phyloP scores from a whole-genome alignment of 2,113 vertebrate species.

The Rattus rattus region DNA sequence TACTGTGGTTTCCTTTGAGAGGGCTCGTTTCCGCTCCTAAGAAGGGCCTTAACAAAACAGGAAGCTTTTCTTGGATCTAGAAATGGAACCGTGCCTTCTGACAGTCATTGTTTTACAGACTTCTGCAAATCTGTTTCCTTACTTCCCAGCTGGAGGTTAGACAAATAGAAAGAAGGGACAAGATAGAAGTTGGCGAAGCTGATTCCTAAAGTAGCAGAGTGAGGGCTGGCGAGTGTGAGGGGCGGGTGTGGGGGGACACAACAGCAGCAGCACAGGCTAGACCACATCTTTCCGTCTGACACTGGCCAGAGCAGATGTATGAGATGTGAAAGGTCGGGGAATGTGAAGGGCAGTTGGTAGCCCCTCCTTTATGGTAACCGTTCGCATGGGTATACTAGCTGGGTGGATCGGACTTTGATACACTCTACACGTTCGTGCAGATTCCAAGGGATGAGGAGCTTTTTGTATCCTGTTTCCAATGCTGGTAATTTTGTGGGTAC shows the following conservation, averaged over 20 bases:
- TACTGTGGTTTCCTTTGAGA: slow-evolving; percentile 78
- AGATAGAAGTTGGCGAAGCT: slow-evolving; percentile 36
- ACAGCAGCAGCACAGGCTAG: neutral
- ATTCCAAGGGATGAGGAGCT: neutral
- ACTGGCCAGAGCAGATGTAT: neutral
- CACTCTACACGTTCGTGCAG: neutral
- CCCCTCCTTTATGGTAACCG: neutral
- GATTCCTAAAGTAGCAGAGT: neutral
- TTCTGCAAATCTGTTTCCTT: slow-evolving; percentile 75
- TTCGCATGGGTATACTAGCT: neutral
- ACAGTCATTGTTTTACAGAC: slow-evolving; percentile 54
- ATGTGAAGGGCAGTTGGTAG: neutral
- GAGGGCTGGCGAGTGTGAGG: neutral
- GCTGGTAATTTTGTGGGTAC: neutral
- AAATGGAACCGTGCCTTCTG: slow-evolving; percentile 77
- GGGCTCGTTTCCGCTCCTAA: slow-evolving; percentile 74
- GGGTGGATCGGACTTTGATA: neutral
- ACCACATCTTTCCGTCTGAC: neutral
- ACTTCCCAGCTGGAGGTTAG: slow-evolving; percentile 62
- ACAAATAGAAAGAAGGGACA: slow-evolving; percentile 37
- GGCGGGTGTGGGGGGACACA: neutral
- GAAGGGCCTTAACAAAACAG: slow-evolving; percentile 80
- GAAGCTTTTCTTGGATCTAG: slow-evolving; percentile 83
- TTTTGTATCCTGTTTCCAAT: neutral
- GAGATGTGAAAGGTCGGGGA: neutral